phyloP scores from a whole-genome alignment of 2,113 vertebrate genomes.

The Candoia aspera region DNA sequence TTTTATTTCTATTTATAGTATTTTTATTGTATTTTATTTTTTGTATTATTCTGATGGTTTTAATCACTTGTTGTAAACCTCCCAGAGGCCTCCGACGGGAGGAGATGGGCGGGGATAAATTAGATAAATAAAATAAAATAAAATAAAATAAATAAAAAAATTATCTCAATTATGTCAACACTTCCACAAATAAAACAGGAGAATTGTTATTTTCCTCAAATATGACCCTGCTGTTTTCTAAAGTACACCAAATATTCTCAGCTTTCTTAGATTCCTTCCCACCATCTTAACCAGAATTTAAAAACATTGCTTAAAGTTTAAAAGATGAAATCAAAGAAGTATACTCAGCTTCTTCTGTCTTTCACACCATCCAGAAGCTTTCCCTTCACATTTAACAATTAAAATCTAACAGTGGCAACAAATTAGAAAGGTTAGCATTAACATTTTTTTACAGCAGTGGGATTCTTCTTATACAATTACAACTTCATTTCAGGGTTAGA shows the following conservation, averaged over 20 bases:
- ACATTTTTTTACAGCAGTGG: constrained; percentile 50
- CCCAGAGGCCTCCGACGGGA: too few relatives aligned
- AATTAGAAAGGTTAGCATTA: constrained; percentile 60
- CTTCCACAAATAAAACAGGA: neutral
- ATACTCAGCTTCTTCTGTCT: constrained; percentile 15
- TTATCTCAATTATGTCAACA: neutral
- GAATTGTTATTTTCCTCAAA: constrained; percentile 2
- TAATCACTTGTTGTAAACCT: too few relatives aligned
- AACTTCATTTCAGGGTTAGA: constrained; percentile 36
- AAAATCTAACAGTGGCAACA: constrained; percentile 35
- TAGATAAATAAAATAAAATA: too few relatives aligned
- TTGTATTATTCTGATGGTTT: too few relatives aligned
- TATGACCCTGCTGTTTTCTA: constrained; percentile 8
- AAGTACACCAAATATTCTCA: neutral
- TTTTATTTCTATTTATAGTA: too few relatives aligned
- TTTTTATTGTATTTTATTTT: too few relatives aligned
- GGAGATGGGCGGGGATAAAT: too few relatives aligned
- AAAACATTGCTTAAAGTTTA: constrained; percentile 20
- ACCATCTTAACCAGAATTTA: constrained; percentile 36
- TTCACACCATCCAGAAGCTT: constrained; percentile 30
- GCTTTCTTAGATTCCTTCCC: constrained; percentile 24
- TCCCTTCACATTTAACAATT: constrained; percentile 35
- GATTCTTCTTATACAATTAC: constrained; percentile 54
- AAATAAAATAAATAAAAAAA: too few relatives aligned
- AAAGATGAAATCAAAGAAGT: neutral